Conservation (phyloP, 2,797 vertebrate genomes). For the Chloroceryle amazona region DNA sequence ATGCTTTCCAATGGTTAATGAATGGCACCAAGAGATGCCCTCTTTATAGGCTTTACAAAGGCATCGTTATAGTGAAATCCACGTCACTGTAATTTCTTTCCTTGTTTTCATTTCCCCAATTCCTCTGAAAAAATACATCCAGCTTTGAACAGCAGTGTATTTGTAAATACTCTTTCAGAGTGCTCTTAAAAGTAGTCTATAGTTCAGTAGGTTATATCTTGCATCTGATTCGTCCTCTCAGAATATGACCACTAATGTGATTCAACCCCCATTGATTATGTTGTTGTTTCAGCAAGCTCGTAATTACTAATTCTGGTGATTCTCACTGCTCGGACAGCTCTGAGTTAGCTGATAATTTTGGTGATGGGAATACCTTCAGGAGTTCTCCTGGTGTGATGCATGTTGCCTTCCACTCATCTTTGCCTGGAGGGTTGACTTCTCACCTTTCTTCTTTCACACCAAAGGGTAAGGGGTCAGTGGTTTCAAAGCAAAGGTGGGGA, state of each 20-base stretch:
- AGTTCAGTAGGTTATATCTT: neutral
- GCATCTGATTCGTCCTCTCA: neutral
- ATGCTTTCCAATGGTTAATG: neutral
- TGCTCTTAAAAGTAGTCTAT: neutral
- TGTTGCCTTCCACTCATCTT: neutral
- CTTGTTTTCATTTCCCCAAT: slow-evolving; percentile 5
- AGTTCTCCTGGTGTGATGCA: neutral
- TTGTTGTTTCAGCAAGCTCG: neutral
- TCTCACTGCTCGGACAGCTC: neutral
- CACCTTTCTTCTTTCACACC: neutral
- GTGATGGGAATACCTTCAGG: neutral
- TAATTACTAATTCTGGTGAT: neutral
- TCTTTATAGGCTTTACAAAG: neutral
- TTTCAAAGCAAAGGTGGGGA: neutral
- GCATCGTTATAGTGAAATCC: neutral
- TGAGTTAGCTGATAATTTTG: neutral
- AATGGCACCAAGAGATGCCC: neutral
- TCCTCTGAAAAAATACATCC: neutral
- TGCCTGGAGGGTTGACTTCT: neutral
- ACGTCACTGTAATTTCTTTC: neutral
- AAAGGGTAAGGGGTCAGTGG: neutral
- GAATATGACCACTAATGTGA: neutral
- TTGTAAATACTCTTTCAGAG: slow-evolving; percentile 26
- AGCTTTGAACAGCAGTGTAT: neutral
- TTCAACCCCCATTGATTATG: neutral